Percentiles rank a stretch among this genome's conserved stretches.
Evolutionary conservation across 1,140 invertebrate species (phyloP).

Genomic region (Diabrotica undecimpunctata): DNA sequence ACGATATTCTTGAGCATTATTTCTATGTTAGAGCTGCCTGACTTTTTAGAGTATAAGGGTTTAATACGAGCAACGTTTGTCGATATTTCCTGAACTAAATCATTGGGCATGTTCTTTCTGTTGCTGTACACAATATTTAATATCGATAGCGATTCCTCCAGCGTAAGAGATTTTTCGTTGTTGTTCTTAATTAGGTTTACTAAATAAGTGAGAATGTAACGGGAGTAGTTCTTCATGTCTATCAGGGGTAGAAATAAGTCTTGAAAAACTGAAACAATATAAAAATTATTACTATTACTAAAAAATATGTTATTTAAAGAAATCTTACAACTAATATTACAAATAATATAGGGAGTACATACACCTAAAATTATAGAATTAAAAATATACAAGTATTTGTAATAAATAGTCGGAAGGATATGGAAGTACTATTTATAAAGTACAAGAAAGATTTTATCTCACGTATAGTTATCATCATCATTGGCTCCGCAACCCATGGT

Average conservation of each 20-base stretch:
- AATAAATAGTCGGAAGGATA: too few species aligned
- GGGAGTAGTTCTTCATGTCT: conserved; percentile 68
- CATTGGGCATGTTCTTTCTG: conserved; percentile 40
- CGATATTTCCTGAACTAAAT: conserved; percentile 40
- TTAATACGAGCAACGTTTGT: conserved; percentile 46
- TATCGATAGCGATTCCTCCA: conserved; percentile 39
- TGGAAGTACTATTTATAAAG: too few species aligned
- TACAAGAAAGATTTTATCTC: too few species aligned
- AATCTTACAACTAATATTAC: background rate
- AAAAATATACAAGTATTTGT: too few species aligned
- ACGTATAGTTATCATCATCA: too few species aligned
- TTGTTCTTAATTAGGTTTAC: conserved; percentile 55
- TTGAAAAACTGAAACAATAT: conserved; percentile 63
- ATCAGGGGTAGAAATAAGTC: conserved; percentile 75
- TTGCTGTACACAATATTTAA: conserved; percentile 36
- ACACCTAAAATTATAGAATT: too few species aligned
- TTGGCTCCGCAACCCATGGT: too few species aligned
- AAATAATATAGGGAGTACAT: too few species aligned
- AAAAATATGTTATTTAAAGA: background rate
- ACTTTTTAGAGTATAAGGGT: conserved; percentile 35
- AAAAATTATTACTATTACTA: background rate
- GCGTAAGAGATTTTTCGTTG: conserved; percentile 22
- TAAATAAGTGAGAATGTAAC: conserved; percentile 67
- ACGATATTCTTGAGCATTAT: conserved; percentile 48
- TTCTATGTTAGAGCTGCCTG: conserved; percentile 49